Conservation (phyloP, 2,113 vertebrate species). For the Ornithorhynchus anatinus region DNA sequence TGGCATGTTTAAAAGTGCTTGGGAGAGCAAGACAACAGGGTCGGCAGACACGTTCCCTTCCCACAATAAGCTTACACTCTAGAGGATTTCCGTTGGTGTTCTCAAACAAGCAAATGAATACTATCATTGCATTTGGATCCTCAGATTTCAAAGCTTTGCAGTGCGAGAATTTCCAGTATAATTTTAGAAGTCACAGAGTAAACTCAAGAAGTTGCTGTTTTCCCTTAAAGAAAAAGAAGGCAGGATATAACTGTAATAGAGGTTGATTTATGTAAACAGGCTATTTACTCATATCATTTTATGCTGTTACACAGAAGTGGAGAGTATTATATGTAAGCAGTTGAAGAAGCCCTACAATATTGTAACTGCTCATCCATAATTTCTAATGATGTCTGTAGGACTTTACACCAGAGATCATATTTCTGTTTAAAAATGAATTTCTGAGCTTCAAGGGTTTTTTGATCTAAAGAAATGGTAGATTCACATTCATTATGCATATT, state of each 20-base stretch:
- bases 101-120: too few relatives aligned
- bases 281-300: constrained; percentile 8
- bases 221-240: neutral
- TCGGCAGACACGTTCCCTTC: too few relatives aligned
- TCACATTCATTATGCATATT: constrained; percentile 57
- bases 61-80: too few relatives aligned
- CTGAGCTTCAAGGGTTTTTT: constrained; percentile 63
- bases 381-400: constrained; percentile 45
- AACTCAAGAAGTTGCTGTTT: neutral
- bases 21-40: too few relatives aligned
- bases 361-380: constrained; percentile 46
- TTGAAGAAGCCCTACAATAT: constrained; percentile 5
- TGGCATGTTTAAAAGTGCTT: too few relatives aligned
- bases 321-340: neutral
- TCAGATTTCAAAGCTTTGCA: too few relatives aligned
- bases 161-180: neutral
- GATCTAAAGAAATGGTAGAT: constrained; percentile 63
- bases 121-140: too few relatives aligned
- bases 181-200: neutral
- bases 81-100: too few relatives aligned
- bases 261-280: constrained; percentile 20
- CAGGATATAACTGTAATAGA: neutral
- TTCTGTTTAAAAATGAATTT: constrained; percentile 73
- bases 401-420: constrained; percentile 38
- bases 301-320: neutral